Base-by-base conservation (phyloP, 2,113 vertebrate species). In the Pontoporia blainvillei region DNA sequence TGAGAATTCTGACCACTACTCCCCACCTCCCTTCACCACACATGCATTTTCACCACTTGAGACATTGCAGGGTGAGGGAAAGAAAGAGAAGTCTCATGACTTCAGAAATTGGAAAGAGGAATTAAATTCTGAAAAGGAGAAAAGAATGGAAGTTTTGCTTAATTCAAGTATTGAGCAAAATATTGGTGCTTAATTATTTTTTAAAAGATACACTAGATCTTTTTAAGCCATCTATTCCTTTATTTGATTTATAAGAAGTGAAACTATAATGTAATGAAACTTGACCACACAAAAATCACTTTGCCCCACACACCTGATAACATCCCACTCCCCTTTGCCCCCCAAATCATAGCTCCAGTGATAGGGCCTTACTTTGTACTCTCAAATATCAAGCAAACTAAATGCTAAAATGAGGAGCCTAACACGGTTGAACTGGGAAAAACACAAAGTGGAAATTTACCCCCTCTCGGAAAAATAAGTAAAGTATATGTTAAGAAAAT, bases 401-500 rank as follows among this genome's bases (percentile, higher is more conserved):
- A 76, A 75, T 34, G n/a, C 67, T 87, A 86, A 87, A 90, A 72
- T 57, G 66, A 86, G 72, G 52, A 93, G 25, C 49, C 54, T 81
- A n/a, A 84, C 75, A 64, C 62, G 49, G 39, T 52, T 71, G 27
- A 94, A 72, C 57, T 20, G 34, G 34, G 57, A 76, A 95, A 96
- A 96, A 90, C 81, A 94, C 57, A 52, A 86, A 96, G 85, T 83
- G 36, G 62, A 96, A 95, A 93, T 83, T 64, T 73, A 96, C 94
- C 10, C 89, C 84, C 81, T 52, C 62, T 52, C 79, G 86, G 91
- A 93, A 97, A 97, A 96, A 69, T 91, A 94, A 96, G 66, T 92
- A 91, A 96, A 96, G 92, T 83, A 82, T 39, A 88, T 91, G 75
- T 92, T 90, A 94, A 95, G 73, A 82, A 95, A 97, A 89, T 79